phyloP scores from a whole-genome alignment of 2,797 vertebrate genomes.

The Erethizon dorsatum region DNA sequence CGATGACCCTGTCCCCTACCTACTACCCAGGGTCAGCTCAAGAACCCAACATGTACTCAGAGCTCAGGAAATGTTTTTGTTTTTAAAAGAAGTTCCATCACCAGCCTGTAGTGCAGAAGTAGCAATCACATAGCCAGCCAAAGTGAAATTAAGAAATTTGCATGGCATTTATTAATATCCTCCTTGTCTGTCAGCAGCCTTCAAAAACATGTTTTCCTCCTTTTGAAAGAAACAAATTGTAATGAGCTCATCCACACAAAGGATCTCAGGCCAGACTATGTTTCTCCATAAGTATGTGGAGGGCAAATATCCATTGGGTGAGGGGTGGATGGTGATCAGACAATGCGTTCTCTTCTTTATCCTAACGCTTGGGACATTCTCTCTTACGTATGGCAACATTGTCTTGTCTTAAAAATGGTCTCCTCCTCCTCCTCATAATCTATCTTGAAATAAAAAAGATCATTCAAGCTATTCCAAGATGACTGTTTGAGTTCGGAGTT shows the following conservation, averaged over 20 bases:
- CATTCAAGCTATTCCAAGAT: slow-evolving; percentile 27
- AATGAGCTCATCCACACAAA: slow-evolving; percentile 66
- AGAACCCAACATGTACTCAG: background rate
- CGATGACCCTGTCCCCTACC: background rate
- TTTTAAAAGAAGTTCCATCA: slow-evolving; percentile 30
- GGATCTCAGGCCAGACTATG: slow-evolving; percentile 27
- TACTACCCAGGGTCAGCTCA: background rate
- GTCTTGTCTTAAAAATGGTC: slow-evolving; percentile 12
- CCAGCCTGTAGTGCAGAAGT: slow-evolving; percentile 79
- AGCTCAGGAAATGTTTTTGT: background rate
- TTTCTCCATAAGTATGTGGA: background rate
- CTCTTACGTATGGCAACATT: background rate
- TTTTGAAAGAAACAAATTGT: slow-evolving; percentile 75
- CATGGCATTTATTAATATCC: slow-evolving; percentile 87
- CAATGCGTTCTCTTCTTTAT: background rate
- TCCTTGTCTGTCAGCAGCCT: slow-evolving; percentile 84
- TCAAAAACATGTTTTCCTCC: slow-evolving; percentile 85
- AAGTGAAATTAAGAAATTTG: slow-evolving; percentile 85
- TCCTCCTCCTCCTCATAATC: background rate
- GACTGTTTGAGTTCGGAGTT: background rate
- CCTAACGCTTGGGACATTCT: background rate
- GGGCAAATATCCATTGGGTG: background rate
- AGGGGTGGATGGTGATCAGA: background rate
- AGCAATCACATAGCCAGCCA: slow-evolving; percentile 80
- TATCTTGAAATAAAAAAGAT: slow-evolving; percentile 33